Evolutionary conservation across 2,797 vertebrate genomes (phyloP).

Genomic region (Acanthiza pusilla): DNA sequence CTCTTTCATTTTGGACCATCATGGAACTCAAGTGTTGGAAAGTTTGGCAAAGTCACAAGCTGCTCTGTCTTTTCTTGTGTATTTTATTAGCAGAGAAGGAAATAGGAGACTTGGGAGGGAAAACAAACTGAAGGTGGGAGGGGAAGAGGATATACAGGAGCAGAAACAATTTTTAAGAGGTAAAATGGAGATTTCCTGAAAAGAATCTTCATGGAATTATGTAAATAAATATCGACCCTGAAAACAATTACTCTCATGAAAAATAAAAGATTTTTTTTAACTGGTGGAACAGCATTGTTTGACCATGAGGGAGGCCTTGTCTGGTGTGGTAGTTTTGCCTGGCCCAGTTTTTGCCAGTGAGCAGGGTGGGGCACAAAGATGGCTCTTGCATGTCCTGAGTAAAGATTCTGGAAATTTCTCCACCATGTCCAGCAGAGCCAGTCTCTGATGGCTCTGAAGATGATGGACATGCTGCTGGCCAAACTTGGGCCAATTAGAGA

Average conservation of each 20-base stretch:
- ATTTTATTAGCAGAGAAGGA: neutral
- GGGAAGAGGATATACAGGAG: neutral
- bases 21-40: neutral
- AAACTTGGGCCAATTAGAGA: no score
- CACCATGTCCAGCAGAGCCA: no score
- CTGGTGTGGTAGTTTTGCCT: no score
- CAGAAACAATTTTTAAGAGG: neutral
- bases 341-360: no score
- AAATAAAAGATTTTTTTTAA: neutral
- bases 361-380: no score
- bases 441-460: no score
- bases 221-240: neutral
- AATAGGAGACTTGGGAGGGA: neutral
- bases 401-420: no score
- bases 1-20: neutral
- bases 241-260: neutral
- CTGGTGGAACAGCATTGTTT: neutral
- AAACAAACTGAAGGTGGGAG: neutral
- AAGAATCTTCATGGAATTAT: neutral
- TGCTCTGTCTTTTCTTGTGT: neutral
- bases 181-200: neutral
- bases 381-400: no score
- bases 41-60: neutral
- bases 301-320: neutral
- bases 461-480: no score